Evolutionary conservation across 2,797 vertebrate species (phyloP), one percentile per base, ranked within the genome.

Genomic region (Argya squamiceps): DNA sequence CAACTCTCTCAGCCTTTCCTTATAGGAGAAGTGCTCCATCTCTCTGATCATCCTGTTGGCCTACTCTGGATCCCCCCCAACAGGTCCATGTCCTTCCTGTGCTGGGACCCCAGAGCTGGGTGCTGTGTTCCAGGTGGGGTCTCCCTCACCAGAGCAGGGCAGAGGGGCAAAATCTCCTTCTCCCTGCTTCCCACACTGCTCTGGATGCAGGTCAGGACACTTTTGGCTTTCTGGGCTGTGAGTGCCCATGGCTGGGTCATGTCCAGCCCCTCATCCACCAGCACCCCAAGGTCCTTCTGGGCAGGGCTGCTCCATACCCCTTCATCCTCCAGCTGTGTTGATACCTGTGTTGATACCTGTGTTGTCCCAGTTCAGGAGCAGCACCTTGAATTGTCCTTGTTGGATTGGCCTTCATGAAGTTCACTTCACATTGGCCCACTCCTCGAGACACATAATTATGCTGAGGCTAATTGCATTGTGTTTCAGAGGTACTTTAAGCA

Each of bases 51-150:
- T 43, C 16, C 21, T 17, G 1, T 15, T 50, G 36, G 12, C 15
- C n/a, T 49, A 5, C 29, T 76, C 46, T n/a, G 34, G 22, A 36
- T 1, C 0, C 0, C 0, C 7, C 71, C 30, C 11, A 3, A 2
- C 21, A 16, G 6, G 9, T 77, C n/a, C 36, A 6, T 8, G 43
- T 39, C 21, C 2, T 22, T 58, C 20, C 58, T 37, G 10, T 9
- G 34, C 23, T 32, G 37, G 11, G 1, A 5, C 2, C 26, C 19
- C 64, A 53, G 44, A 47, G 19, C 34, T 81, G 83, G 16, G 3
- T 34, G 30, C 37, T 0, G 6, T 0, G 17, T 10, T 75, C 14
- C 49, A 52, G 44, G 18, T 27, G 22, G 21, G 11, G 1, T 39
- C 4, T 70, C 27, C 29, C 29, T 58, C 44, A 13, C 8, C 8